Conservation (phyloP, 2,113 vertebrate genomes). For the Dascyllus trimaculatus region DNA sequence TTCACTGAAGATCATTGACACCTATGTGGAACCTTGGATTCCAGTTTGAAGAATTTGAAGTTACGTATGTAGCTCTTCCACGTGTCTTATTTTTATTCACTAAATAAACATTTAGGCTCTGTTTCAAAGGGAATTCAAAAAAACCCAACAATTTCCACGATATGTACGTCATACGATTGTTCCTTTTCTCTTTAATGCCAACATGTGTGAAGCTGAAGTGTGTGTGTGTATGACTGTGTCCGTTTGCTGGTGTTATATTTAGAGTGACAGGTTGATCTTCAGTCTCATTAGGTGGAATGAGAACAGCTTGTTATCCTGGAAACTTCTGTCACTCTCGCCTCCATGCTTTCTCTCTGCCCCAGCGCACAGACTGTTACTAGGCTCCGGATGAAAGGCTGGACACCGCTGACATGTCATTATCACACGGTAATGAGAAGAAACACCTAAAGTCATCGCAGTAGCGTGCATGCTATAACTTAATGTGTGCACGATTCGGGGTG, state of each 20-base stretch:
- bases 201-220: not conserved
- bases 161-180: too few relatives aligned
- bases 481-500: not conserved
- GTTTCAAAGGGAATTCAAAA: too few relatives aligned
- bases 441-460: conserved; percentile 53
- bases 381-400: conserved; percentile 53
- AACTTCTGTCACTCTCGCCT: conserved; percentile 36
- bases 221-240: not conserved
- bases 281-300: conserved; percentile 44
- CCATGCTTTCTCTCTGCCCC: not conserved
- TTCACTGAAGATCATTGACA: too few relatives aligned
- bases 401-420: conserved; percentile 54
- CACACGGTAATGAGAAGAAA: conserved; percentile 55
- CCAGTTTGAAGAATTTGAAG: too few relatives aligned
- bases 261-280: conserved; percentile 32
- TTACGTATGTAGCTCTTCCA: too few relatives aligned
- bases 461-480: conserved; percentile 14
- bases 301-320: conserved; percentile 32
- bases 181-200: not conserved
- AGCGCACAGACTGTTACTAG: conserved; percentile 55
- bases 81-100: too few relatives aligned
- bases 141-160: too few relatives aligned
- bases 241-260: not conserved
- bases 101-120: too few relatives aligned
- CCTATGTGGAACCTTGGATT: too few relatives aligned